Evolutionary conservation across 2,113 vertebrate species (phyloP).

Genomic region (Gobius niger): DNA sequence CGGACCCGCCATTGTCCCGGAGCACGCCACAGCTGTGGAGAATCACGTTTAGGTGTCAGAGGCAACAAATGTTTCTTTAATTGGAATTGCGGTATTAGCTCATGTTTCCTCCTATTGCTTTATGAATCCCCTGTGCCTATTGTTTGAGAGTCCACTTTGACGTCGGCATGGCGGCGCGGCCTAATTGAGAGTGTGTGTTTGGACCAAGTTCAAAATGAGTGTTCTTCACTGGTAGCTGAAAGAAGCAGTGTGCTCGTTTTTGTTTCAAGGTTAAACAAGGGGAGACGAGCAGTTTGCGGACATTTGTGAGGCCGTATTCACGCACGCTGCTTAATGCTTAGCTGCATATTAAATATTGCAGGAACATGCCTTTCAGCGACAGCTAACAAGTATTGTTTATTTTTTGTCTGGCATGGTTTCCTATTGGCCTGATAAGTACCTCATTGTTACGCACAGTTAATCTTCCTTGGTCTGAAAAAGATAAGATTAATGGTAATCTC

Average conservation of each 20-base stretch:
- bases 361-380: background rate
- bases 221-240: conserved; percentile 44
- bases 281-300: conserved; percentile 17
- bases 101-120: conserved; percentile 72
- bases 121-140: conserved; percentile 71
- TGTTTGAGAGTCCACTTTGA: conserved; percentile 68
- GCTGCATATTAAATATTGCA: conserved; percentile 8
- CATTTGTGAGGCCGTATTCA: no score
- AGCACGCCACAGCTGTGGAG: conserved; percentile 67
- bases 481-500: conserved; percentile 71
- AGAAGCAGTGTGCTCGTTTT: conserved; percentile 21
- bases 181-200: conserved; percentile 75
- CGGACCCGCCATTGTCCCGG: conserved; percentile 61
- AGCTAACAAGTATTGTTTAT: conserved; percentile 2
- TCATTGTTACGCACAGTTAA: conserved; percentile 47
- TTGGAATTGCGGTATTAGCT: conserved; percentile 77
- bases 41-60: conserved; percentile 74
- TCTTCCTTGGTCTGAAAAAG: conserved; percentile 58
- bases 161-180: conserved; percentile 63
- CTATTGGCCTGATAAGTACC: conserved; percentile 55
- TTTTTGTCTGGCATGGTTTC: conserved; percentile 19
- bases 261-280: conserved; percentile 8
- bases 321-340: background rate
- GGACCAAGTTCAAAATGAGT: conserved; percentile 65
- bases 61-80: conserved; percentile 76